Base-by-base conservation (phyloP, 2,888 invertebrate species). In the Itoplectis maculator region DNA sequence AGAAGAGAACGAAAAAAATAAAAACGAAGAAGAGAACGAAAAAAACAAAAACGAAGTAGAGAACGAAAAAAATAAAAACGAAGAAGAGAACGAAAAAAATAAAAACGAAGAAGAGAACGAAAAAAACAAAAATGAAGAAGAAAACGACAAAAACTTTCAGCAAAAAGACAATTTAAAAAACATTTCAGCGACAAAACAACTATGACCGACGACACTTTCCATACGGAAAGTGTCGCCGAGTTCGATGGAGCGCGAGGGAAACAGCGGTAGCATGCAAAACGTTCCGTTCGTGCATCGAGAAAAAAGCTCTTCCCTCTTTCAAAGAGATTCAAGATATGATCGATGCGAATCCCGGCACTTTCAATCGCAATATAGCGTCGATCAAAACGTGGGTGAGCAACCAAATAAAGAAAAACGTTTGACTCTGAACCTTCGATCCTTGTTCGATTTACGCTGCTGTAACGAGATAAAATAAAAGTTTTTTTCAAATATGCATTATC, bases 351-450 rank as follows among this genome's bases (percentile, higher is more conserved):
- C 74, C 56, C 0, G 47, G 47, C 11, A 37, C 66, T 0, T 79
- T 79, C 11, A 54, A 63, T 29, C 42, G 69, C 1, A 80, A 76
- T 42, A n/a, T 49, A 0, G 80, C 76, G 15, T 18, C 80, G 2
- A 76, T 80, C 7, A 76, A 80, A 54, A 76, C 80, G 40, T 76
- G 80, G 80, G 49, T 76, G 5, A 61, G 51, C 56, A 80, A 80
- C 20, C 69, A 80, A 20, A 42, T 54, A 18, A 65, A 74, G 13
- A 75, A 40, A 54, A 18, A 23, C n/a, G 5, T n/a, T n/a, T 15
- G 47, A n/a, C 7, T 42, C n/a, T 13, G 11, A 9, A 3, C 4
- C 8, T 42, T 42, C 11, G 5, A 29, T 29, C 3, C 2, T 5
- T 29, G 29, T n/a, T n/a, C n/a, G n/a, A n/a, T n/a, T n/a, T n/a